Conservation (phyloP, 2,113 vertebrate genomes). For the Nettapus auritus region DNA sequence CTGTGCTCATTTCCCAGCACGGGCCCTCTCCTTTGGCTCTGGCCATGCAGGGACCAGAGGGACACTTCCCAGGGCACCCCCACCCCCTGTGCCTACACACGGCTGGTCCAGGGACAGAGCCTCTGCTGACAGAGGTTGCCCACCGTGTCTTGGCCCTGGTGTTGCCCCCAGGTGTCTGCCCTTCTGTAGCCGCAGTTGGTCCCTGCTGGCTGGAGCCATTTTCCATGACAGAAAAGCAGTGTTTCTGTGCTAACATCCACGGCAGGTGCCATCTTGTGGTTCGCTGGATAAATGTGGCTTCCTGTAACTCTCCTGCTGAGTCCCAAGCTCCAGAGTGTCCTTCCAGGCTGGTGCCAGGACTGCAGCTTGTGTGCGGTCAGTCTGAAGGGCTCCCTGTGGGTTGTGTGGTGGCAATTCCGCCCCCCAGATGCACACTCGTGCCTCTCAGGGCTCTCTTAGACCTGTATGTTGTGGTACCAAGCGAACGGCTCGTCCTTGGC, state of each 20-base stretch:
- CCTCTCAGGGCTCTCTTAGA: neutral
- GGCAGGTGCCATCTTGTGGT: neutral
- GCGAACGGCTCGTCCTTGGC: rapidly evolving
- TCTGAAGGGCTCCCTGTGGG: neutral
- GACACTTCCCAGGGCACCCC: rapidly evolving
- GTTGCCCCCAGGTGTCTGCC: neutral
- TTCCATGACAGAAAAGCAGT: neutral
- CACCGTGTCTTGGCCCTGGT: neutral
- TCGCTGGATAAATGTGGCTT: neutral
- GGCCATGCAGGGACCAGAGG: neutral
- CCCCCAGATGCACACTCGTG: rapidly evolving
- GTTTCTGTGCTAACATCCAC: rapidly evolving
- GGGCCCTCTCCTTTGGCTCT: neutral
- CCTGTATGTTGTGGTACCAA: neutral
- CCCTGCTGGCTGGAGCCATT: rapidly evolving
- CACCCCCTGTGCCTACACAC: rapidly evolving
- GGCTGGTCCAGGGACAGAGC: neutral
- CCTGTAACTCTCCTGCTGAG: neutral
- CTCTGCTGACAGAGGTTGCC: neutral
- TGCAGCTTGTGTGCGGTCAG: neutral
- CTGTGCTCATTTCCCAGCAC: neutral
- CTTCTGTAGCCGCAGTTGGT: neutral
- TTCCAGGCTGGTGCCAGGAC: neutral
- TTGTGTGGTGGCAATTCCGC: rapidly evolving
- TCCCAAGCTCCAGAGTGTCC: neutral